These are phyloP conservation scores for Tetropium fuscum DNA, from an alignment of 2,888 invertebrate genomes.

Conservation along the genomic window DNA sequence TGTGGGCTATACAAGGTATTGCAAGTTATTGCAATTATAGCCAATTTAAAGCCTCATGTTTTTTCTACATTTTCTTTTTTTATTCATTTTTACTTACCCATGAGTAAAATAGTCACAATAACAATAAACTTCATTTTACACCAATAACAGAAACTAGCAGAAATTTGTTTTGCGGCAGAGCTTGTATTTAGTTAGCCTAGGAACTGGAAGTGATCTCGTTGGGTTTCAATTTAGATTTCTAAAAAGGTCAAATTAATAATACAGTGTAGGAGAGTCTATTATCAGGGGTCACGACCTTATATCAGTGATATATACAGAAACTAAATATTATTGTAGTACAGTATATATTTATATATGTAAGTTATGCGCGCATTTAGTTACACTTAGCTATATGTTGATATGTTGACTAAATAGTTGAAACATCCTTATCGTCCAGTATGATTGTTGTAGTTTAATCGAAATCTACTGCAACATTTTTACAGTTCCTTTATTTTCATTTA, in stretches of 20 bases:
- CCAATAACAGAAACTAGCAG: not conserved
- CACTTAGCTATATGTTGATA: no score
- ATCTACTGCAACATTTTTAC: no score
- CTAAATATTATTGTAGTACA: not conserved
- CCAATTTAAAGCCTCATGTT: no score
- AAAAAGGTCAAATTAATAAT: conserved; percentile 19
- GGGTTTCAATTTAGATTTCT: conserved; percentile 3
- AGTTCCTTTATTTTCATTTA: no score
- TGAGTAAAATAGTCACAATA: not conserved
- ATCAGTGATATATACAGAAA: conserved; percentile 1
- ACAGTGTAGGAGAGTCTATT: conserved; percentile 2
- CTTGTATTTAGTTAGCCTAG: not conserved
- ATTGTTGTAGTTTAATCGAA: no score
- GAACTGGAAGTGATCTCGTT: not conserved
- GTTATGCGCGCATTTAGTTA: no score
- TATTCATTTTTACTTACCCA: conserved; percentile 4
- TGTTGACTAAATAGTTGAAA: no score
- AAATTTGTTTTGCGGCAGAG: not conserved
- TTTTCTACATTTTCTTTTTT: not conserved
- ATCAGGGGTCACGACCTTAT: conserved; percentile 15
- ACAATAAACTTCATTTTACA: conserved; percentile 10
- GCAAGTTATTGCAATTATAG: no score
- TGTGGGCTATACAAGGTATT: no score
- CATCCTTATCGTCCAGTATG: no score
- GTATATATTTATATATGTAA: not conserved